phyloP scores from a whole-genome alignment of 2,113 vertebrate genomes.

The Larimichthys polyactis region DNA sequence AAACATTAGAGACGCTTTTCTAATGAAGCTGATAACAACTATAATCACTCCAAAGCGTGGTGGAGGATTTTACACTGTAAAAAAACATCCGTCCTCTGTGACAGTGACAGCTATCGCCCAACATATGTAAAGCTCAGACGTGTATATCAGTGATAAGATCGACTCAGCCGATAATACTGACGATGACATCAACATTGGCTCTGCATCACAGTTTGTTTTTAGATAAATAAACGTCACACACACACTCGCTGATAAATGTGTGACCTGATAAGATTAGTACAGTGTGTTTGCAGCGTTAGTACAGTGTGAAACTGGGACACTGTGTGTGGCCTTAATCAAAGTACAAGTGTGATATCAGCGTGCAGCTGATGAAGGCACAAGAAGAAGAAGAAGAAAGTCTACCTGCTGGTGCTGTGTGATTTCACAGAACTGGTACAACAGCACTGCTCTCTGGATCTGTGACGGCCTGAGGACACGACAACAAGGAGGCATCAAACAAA shows the following conservation, averaged over 20 bases:
- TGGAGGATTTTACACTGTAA: too few species aligned
- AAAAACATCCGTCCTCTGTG: too few species aligned
- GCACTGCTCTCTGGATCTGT: constrained; percentile 60
- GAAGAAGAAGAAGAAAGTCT: background rate
- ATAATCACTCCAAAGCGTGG: too few species aligned
- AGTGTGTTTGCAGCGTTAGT: background rate
- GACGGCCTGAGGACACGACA: constrained; percentile 41
- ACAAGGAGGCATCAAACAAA: constrained; percentile 10
- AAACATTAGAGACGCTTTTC: too few species aligned
- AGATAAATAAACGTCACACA: background rate
- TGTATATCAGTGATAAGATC: background rate
- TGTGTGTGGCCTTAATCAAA: background rate
- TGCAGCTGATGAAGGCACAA: background rate
- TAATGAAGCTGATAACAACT: too few species aligned
- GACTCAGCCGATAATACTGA: background rate
- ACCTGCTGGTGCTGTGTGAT: constrained; percentile 55
- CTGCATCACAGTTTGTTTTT: background rate
- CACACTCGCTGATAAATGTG: background rate
- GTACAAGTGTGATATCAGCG: background rate
- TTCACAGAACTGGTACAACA: constrained; percentile 47
- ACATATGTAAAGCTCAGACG: background rate
- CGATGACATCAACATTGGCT: background rate
- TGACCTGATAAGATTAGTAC: background rate
- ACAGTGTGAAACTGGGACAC: background rate
- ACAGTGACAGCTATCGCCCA: too few species aligned